Evolutionary conservation across 2,888 invertebrate species (phyloP).

Genomic region (Cantharis nigra): DNA sequence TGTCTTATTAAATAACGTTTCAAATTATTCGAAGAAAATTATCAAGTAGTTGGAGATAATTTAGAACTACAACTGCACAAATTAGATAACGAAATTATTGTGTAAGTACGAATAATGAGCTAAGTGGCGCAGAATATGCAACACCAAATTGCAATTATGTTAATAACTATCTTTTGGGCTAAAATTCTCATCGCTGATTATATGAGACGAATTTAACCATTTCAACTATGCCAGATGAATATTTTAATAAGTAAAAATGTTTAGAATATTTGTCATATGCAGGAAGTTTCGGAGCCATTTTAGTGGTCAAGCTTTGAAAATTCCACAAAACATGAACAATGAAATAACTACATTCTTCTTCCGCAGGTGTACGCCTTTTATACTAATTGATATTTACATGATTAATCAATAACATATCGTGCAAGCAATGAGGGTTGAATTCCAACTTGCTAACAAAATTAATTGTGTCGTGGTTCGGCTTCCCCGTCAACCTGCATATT

Average conservation of each 20-base stretch:
- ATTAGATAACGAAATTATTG: background rate
- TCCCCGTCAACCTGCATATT: too few relatives aligned
- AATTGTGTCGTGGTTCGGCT: too few relatives aligned
- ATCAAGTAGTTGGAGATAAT: conserved; percentile 10
- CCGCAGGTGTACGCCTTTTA: background rate
- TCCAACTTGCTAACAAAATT: too few relatives aligned
- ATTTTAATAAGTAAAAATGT: conserved; percentile 1
- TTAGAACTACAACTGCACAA: background rate
- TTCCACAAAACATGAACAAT: background rate
- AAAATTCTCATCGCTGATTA: background rate
- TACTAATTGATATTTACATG: background rate
- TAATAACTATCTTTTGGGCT: background rate
- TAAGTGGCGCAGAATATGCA: background rate
- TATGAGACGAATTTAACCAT: background rate
- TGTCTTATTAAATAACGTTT: conserved; percentile 24
- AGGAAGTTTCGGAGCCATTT: background rate
- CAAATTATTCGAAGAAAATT: conserved; percentile 17
- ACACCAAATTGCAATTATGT: background rate
- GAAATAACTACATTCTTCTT: background rate
- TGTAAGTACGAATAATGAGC: background rate
- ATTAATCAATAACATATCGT: background rate
- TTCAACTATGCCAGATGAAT: background rate
- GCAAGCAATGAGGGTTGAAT: too few relatives aligned
- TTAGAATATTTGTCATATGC: background rate
- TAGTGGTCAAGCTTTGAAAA: background rate